Conservation (phyloP, 2,113 vertebrate genomes). For the Meriones unguiculatus region DNA sequence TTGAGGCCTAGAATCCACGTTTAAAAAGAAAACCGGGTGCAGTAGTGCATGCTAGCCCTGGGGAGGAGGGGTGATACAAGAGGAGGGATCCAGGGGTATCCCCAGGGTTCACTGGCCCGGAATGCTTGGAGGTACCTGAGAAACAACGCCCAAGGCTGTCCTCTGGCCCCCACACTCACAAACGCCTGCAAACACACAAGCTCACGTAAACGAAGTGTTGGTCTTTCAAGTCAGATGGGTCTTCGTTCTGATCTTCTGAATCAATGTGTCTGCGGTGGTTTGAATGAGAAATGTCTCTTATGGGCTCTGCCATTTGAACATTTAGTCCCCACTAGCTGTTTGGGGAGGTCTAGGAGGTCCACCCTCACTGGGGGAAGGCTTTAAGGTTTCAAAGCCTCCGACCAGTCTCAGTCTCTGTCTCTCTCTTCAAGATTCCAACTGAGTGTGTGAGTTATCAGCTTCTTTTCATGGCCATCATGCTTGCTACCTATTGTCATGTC, state of each 20-base stretch:
- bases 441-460: neutral
- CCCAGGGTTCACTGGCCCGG: neutral
- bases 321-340: neutral
- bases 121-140: neutral
- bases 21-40: neutral
- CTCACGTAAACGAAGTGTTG: neutral
- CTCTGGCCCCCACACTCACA: neutral
- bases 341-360: neutral
- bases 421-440: neutral
- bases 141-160: neutral
- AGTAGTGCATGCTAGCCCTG: too few relatives aligned
- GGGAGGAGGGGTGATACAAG: neutral
- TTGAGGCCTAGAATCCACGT: neutral
- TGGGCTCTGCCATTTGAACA: neutral
- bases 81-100: neutral
- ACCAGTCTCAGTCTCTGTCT: neutral
- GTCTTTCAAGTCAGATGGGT: neutral
- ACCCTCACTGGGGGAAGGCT: neutral
- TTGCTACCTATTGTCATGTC: neutral
- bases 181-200: neutral
- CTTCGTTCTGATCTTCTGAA: neutral
- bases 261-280: neutral
- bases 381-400: neutral
- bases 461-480: neutral
- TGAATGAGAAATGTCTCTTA: neutral